Percentiles rank a stretch among this genome's conserved stretches.
These are phyloP conservation scores for Cosmia trapezina DNA, from an alignment of 2,888 invertebrate species.

Conservation along the genomic window DNA sequence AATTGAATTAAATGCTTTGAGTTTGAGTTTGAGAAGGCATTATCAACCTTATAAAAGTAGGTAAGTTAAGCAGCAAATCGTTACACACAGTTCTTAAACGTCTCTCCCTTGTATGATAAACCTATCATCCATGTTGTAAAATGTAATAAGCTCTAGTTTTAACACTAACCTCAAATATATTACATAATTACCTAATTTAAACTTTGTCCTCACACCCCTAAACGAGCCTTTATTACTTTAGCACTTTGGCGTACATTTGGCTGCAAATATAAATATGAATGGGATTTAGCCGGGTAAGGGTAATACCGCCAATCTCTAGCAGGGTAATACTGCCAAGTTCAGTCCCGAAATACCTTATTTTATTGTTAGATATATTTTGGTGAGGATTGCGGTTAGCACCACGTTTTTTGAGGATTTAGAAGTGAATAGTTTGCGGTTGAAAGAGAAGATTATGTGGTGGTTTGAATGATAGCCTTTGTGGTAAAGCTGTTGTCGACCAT, in stretches of 20 bases:
- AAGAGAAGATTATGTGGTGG: conserved; percentile 26
- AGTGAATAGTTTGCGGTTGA: conserved; percentile 37
- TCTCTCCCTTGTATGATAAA: not conserved
- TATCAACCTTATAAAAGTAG: not conserved
- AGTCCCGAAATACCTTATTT: conserved; percentile 45
- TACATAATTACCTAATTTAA: conserved; percentile 43
- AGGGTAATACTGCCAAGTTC: conserved; percentile 28
- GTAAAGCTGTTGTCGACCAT: not conserved
- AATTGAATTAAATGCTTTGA: too few relatives aligned
- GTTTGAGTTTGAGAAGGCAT: not conserved
- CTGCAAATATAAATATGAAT: conserved; percentile 64
- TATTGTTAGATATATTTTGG: conserved; percentile 42
- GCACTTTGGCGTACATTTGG: conserved; percentile 50
- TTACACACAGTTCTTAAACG: not conserved
- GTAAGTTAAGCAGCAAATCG: not conserved
- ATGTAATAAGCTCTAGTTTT: conserved; percentile 1
- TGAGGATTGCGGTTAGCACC: not conserved
- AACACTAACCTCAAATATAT: conserved; percentile 29
- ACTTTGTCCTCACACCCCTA: conserved; percentile 47
- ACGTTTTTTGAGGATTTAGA: conserved; percentile 43
- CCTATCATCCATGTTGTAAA: conserved; percentile 11
- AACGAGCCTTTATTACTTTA: conserved; percentile 48
- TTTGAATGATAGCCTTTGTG: conserved; percentile 1
- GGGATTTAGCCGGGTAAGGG: conserved; percentile 30
- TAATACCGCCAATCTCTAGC: conserved; percentile 21